Base-by-base conservation (phyloP, 2,888 invertebrate genomes). In the Orthosia incerta region DNA sequence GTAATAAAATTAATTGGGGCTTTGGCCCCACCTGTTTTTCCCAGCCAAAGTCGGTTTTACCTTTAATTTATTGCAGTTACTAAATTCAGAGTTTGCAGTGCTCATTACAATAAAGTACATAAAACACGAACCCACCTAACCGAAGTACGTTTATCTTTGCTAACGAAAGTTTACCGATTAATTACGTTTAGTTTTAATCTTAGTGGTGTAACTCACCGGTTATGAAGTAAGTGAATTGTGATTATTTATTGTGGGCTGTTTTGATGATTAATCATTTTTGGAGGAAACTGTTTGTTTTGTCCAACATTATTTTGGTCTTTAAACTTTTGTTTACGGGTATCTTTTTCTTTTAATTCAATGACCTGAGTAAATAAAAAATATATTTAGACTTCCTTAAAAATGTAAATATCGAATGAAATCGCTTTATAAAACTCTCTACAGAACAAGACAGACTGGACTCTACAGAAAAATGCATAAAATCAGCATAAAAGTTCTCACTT, bases 171-270 rank as follows among this genome's bases (percentile, higher is more conserved):
- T 84, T 64, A 60, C 67, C 84, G 60, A 82, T 82, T 84, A 80
- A 82, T 82, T 82, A 80, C 69, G 73, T 83, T 84, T 46, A 71
- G 63, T 80, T 82, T 83, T 84, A 84, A 84, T 84, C 75, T 81
- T 71, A 74, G 84, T 71, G 67, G 66, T 68, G 63, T 80, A 75
- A 83, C 71, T 84, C 62, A 84, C 51, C 69, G 65, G 23, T 71
- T 68, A 53, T 60, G 60, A 50, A 73, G 45, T 74, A 74, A 83
- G 65, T 80, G 69, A 75, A 67, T 66, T 70, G 60, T 39, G 45
- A 70, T 81, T 67, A 75, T 80, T 65, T 71, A 74, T 66, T 26
- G 59, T 31, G 23, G 18, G 20, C 9, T 31, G 26, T 62, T 31
- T 69, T 69, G 20, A 53, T 64, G n/a, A 50, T 65, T 56, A 51